Evolutionary conservation across 2,797 vertebrate genomes (phyloP), one percentile per base, ranked within the genome.

Genomic region (Orientallactaga sibirica): DNA sequence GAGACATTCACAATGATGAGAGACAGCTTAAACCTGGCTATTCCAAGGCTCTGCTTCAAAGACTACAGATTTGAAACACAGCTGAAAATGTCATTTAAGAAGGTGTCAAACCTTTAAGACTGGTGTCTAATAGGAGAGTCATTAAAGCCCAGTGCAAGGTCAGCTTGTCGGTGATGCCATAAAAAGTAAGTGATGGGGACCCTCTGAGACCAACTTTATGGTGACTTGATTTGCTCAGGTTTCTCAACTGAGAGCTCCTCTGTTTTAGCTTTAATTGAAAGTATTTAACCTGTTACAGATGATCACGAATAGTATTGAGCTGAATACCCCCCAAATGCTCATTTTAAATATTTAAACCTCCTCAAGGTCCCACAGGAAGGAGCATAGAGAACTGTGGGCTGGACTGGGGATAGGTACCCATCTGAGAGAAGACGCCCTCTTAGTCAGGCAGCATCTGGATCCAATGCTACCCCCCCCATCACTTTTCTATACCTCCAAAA

Each of bases 211-310:
- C 9, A 29, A 77, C 75, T 91, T 84, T 70, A 92, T 4, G 55
- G 84, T 78, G 75, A 67, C 73, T 92, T 68, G 15, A 37, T 80
- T 67, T 43, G 73, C 80, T 76, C 73, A 7, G 52, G 75, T 85
- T 89, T 95, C 95, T 94, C 92, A 78, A 19, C 22, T 15, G 89
- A 93, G 96, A 88, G 81, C 48, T 79, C 75, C 58, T 22, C n/a
- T 7, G 5, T 83, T 91, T 74, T 66, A 82, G 92, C 33, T 90
- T 97, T 96, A 91, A 95, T 92, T 70, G 88, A 64, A 95, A 89
- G 71, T 43, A 20, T 91, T 95, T 95, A 93, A 96, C 67, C 16
- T 92, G 62, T 80, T 83, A 76, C 73, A 78, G 77, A 96, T 90
- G 20, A 77, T 66, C 58, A 58, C 43, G 43, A 81, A 16, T 19